Conservation (phyloP, 2,113 vertebrate genomes). For the Tychaedon coryphoeus region DNA sequence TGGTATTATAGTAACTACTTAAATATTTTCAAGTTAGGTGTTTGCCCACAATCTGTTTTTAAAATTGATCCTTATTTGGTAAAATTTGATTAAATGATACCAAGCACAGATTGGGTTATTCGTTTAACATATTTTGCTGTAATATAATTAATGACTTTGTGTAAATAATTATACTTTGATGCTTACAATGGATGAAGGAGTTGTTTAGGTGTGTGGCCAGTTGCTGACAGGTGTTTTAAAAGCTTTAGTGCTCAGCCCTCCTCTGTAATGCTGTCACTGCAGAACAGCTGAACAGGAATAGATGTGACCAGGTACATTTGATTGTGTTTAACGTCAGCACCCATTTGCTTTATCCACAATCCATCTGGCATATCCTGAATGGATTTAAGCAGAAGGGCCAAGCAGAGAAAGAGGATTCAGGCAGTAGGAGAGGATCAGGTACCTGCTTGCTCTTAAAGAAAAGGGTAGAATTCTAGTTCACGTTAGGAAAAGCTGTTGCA, state of each 20-base stretch:
- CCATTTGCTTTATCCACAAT: slow-evolving; percentile 22
- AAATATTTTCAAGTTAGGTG: neutral
- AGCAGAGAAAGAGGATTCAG: neutral
- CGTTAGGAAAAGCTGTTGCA: neutral
- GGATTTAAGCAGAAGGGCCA: neutral
- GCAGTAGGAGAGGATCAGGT: neutral
- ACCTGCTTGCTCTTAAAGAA: neutral
- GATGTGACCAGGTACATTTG: slow-evolving; percentile 1
- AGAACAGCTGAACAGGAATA: neutral
- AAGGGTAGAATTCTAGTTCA: neutral
- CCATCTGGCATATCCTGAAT: neutral
- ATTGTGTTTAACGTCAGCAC: slow-evolving; percentile 12
- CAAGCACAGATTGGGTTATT: neutral
- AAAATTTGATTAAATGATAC: neutral
- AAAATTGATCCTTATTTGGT: neutral
- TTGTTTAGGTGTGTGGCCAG: neutral
- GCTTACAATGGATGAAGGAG: neutral
- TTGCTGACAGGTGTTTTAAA: slow-evolving; percentile 37
- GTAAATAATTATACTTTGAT: neutral
- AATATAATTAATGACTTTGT: neutral
- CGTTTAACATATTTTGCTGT: neutral
- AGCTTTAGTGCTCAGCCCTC: slow-evolving; percentile 28
- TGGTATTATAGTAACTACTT: fast-evolving
- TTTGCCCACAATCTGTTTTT: neutral
- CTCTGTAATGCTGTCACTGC: slow-evolving; percentile 34